These are phyloP conservation scores for Umimayanthus chanpuru DNA, from an alignment of 92 coral and sea anemone species.

Conservation along the genomic window DNA sequence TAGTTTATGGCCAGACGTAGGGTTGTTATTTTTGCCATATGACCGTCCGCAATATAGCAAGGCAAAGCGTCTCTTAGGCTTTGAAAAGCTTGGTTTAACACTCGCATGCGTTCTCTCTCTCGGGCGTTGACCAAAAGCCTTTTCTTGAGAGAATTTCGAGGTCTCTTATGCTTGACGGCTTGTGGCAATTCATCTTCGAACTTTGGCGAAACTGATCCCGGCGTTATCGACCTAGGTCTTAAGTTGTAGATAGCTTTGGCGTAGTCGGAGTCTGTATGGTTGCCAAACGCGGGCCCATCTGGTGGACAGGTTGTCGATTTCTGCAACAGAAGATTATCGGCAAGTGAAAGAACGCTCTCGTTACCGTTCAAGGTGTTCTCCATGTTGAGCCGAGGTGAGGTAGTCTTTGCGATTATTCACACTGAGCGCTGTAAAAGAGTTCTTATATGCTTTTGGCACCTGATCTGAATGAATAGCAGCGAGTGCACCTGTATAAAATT, in stretches of 20 bases:
- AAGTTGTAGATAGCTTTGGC: slow-evolving; percentile 89
- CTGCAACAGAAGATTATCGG: slow-evolving; percentile 77
- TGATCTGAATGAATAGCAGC: slow-evolving; percentile 13
- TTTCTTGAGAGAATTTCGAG: slow-evolving; percentile 90
- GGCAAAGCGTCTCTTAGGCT: slow-evolving; percentile 97
- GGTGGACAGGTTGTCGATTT: slow-evolving; percentile 58
- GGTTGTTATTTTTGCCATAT: slow-evolving; percentile 98
- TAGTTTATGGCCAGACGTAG: slow-evolving; percentile 95
- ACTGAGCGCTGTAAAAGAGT: slow-evolving; percentile 23
- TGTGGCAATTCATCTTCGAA: slow-evolving; percentile 59
- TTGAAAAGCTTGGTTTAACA: slow-evolving; percentile 92
- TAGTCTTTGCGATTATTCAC: slow-evolving; percentile 26
- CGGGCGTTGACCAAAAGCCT: slow-evolving; percentile 96
- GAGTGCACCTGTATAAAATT: slow-evolving; percentile 15
- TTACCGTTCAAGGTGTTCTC: slow-evolving; percentile 64
- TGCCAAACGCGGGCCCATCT: slow-evolving; percentile 73
- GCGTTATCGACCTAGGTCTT: slow-evolving; percentile 72
- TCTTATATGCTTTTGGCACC: slow-evolving; percentile 26
- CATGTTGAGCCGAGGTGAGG: slow-evolving; percentile 45
- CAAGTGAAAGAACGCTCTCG: slow-evolving; percentile 54
- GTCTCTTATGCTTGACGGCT: slow-evolving; percentile 73
- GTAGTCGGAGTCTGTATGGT: slow-evolving; percentile 71
- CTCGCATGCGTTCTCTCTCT: slow-evolving; percentile 97
- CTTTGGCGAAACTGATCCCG: slow-evolving; percentile 63
- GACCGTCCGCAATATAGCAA: slow-evolving; percentile 99